phyloP scores from a whole-genome alignment of 2,797 vertebrate genomes.

The Notolepis coatsorum region DNA sequence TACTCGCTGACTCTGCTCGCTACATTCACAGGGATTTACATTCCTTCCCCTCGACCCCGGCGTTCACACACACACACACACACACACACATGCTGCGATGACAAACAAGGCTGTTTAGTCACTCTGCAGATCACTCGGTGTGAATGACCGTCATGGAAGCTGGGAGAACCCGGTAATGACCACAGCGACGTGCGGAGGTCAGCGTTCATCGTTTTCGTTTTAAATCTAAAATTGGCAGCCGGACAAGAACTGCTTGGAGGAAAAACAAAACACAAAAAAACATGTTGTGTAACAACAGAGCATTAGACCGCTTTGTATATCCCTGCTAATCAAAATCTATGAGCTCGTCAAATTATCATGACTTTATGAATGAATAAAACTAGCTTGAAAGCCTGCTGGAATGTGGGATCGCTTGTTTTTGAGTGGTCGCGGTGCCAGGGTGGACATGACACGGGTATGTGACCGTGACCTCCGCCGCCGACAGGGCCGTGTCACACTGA shows the following conservation, averaged over 20 bases:
- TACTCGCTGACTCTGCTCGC: constrained; percentile 51
- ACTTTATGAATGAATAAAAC: no score
- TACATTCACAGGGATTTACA: constrained; percentile 57
- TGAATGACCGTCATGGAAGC: constrained; percentile 45
- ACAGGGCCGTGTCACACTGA: constrained; percentile 3
- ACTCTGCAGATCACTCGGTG: constrained; percentile 53
- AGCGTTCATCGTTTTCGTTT: no score
- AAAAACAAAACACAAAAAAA: no score
- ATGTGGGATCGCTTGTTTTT: neutral
- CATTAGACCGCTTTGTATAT: no score
- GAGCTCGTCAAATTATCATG: no score
- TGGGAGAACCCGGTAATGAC: constrained; percentile 44
- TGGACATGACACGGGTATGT: neutral
- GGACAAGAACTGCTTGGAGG: no score
- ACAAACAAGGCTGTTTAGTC: constrained; percentile 67
- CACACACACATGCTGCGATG: constrained; percentile 69
- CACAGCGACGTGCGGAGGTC: no score
- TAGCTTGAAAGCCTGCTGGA: no score
- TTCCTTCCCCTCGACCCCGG: constrained; percentile 60
- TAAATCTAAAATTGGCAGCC: no score
- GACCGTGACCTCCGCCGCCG: constrained; percentile 12
- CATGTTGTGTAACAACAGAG: no score
- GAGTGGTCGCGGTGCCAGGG: neutral
- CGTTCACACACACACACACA: constrained; percentile 62
- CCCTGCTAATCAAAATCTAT: no score